These are phyloP conservation scores for Neolamprologus variostigma DNA, from an alignment of 2,113 vertebrate species.

Conservation along the genomic window DNA sequence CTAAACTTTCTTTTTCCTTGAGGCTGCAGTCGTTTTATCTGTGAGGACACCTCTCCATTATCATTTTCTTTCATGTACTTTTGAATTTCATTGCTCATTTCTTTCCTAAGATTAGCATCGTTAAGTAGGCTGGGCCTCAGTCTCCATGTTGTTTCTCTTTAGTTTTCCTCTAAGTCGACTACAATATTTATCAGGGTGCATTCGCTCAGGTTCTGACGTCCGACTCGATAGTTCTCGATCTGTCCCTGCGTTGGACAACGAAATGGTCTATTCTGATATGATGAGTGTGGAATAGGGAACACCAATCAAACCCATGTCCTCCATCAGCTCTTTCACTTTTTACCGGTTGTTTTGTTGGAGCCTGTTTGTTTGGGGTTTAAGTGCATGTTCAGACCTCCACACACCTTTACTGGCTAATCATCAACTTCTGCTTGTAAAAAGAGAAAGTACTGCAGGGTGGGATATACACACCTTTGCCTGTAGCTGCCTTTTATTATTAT, in stretches of 20 bases:
- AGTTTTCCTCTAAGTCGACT: background rate
- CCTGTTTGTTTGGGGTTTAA: background rate
- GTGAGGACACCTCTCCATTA: background rate
- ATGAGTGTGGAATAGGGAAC: background rate
- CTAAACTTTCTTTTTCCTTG: background rate
- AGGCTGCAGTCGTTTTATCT: background rate
- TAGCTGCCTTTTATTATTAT: rapidly evolving
- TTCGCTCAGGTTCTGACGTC: background rate
- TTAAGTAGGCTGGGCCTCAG: rapidly evolving
- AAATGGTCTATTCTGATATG: background rate
- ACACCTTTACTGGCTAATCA: background rate
- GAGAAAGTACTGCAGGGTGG: background rate
- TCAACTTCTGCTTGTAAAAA: background rate
- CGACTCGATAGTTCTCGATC: rapidly evolving
- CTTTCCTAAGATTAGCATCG: background rate
- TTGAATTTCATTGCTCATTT: background rate
- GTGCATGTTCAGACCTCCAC: background rate
- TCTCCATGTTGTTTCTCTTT: background rate
- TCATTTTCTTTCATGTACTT: background rate
- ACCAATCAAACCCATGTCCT: background rate
- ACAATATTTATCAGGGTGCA: rapidly evolving
- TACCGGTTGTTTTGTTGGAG: background rate
- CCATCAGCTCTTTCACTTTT: background rate
- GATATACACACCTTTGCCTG: rapidly evolving
- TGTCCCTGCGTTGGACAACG: rapidly evolving